Evolutionary conservation across 2,888 invertebrate species (phyloP), one percentile per base, ranked within the genome.

Genomic region (Abrostola tripartita): DNA sequence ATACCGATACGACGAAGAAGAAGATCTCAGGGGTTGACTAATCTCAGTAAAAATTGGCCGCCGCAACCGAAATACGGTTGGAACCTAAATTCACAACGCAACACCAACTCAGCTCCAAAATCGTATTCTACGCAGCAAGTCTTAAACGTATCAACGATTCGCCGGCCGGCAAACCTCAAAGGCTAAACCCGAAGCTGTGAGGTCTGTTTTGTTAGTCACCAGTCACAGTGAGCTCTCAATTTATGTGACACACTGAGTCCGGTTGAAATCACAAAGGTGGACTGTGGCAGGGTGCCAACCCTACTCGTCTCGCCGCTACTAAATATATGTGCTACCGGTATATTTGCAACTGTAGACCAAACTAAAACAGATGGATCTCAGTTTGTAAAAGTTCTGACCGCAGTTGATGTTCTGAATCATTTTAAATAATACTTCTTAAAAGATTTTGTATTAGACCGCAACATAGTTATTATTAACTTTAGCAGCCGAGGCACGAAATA

Each of bases 191-290:
- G 24, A 40, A 42, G 38, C 52, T 49, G 7, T 36, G 55, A 42
- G 52, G 24, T 56, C 55, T 61, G 58, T 70, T 73, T 66, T 62
- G 61, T 53, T 70, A 62, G 55, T 47, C 35, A 35, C 35, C 10
- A 11, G 54, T 44, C 35, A 55, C 38, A 58, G 12, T 14, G 4
- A 14, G 37, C 35, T 49, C 53, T 6, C 52, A 57, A 71, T 60
- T 65, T 75, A 66, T 57, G 56, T 42, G 47, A 59, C 71, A 40
- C 9, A 41, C 56, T 52, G 37, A 52, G 62, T 61, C 50, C 55
- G 49, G 71, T 66, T 75, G 72, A 62, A 59, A 71, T 71, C 47
- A 75, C 71, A 71, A 73, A 62, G 58, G 70, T 37, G 41, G 2
- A 40, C 6, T 47, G 58, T 60, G 60, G 65, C 57, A 41, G 36